phyloP scores from a whole-genome alignment of 2,888 invertebrate genomes.

The Cataglyphis cursor region DNA sequence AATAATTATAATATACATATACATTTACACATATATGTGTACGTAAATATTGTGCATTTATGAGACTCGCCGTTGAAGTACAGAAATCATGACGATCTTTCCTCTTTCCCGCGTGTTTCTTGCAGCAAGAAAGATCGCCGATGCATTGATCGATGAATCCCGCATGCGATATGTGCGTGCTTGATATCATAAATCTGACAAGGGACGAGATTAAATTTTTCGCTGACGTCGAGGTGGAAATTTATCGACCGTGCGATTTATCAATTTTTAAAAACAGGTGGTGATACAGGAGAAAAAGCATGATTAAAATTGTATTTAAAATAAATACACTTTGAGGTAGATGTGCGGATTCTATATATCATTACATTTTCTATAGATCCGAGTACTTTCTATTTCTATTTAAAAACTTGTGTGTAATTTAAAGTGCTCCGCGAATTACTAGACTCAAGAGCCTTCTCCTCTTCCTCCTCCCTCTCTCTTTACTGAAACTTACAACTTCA shows the following conservation, averaged over 20 bases:
- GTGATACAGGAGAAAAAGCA: not conserved
- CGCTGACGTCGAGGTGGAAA: not conserved
- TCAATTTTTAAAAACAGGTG: not conserved
- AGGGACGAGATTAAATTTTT: constrained; percentile 21
- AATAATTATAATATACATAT: no score
- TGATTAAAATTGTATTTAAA: not conserved
- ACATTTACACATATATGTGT: not conserved
- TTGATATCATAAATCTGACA: constrained; percentile 36
- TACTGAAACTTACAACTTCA: no score
- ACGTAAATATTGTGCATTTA: constrained; percentile 52
- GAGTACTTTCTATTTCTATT: no score
- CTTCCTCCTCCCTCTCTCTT: no score
- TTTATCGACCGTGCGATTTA: constrained; percentile 8
- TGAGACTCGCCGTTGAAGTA: constrained; percentile 31
- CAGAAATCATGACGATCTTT: constrained; percentile 20
- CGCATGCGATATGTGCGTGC: constrained; percentile 12
- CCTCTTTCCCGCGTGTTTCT: constrained; percentile 13
- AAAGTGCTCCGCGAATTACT: no score
- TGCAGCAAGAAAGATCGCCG: constrained; percentile 20
- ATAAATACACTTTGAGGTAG: not conserved
- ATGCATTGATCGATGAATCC: constrained; percentile 3
- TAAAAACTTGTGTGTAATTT: no score
- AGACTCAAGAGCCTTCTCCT: no score
- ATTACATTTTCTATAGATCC: not conserved
- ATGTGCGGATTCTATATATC: not conserved